These are phyloP conservation scores for Onychorhynchus coronatus DNA, from an alignment of 2,113 vertebrate species.

Conservation along the genomic window DNA sequence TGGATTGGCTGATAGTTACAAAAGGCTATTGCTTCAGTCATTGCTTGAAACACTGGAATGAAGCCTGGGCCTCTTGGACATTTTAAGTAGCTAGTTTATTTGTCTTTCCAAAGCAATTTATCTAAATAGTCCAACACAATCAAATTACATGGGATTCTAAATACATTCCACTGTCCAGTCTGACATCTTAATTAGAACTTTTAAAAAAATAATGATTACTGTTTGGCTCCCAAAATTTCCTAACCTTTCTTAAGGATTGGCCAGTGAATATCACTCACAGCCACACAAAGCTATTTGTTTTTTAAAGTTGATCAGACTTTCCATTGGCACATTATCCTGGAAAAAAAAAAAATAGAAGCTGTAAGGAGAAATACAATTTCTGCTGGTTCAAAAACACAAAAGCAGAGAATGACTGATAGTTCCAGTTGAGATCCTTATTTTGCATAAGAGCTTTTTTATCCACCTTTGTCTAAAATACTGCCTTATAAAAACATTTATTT, in stretches of 20 bases:
- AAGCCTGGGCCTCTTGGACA: conserved; percentile 68
- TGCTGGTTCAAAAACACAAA: conserved; percentile 15
- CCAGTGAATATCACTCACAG: conserved; percentile 65
- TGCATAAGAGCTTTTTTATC: not conserved
- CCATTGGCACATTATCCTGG: conserved; percentile 66
- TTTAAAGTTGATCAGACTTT: conserved; percentile 73
- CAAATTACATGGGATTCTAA: conserved; percentile 76
- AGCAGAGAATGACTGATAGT: not conserved
- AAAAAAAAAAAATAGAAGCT: not conserved
- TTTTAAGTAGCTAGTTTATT: conserved; percentile 76
- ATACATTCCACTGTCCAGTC: conserved; percentile 69
- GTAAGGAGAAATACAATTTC: not conserved
- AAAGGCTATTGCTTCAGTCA: conserved; percentile 68
- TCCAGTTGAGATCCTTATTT: not conserved
- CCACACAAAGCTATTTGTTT: conserved; percentile 67
- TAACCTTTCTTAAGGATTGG: conserved; percentile 70
- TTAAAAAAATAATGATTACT: conserved; percentile 73
- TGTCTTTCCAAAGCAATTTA: conserved; percentile 78
- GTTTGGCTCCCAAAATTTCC: conserved; percentile 59
- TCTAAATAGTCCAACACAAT: conserved; percentile 77
- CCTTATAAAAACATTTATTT: not conserved
- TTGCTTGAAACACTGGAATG: conserved; percentile 71
- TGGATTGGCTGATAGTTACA: conserved; percentile 66
- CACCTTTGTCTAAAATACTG: not conserved
- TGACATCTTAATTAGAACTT: conserved; percentile 77